Base-by-base conservation (phyloP, 1,140 invertebrate genomes). In the Lethrus apterus region DNA sequence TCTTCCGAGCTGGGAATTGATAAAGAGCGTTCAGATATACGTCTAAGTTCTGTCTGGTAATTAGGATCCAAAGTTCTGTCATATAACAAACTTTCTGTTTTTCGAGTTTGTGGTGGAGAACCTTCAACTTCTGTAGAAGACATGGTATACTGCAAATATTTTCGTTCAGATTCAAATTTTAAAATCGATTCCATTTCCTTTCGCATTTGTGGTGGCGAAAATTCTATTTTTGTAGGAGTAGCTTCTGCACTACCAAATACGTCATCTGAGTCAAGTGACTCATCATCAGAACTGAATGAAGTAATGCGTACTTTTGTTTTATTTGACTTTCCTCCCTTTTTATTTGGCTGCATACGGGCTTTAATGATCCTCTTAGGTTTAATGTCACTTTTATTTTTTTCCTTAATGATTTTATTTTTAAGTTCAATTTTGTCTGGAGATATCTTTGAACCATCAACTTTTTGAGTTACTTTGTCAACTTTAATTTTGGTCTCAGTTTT, bases 51-150 rank as follows among this genome's bases (percentile, higher is more conserved):
- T 2, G 76, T 76, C 23, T 78, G 71, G 52, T 68, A 68, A 44
- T 70, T 70, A 10, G 70, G 74, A 53, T 81, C 79, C 13, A 80
- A 56, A 26, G 75, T 70, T 61, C 79, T 73, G 17, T 24, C 78
- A 57, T 56, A 76, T 70, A 26, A 71, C 67, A 30, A 77, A 54
- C 52, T 78, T 70, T 48, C 79, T 57, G 59, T 74, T 75, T 62
- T 79, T 13, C 79, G 64, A 50, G 77, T 79, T 49, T 80, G 78
- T 1, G 79, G 79, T 1, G 79, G 79, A 2, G 79, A 82, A 3
- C 79, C 79, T 65, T 82, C 79, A 8, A 82, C 80, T 69, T 82
- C 79, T 3, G 79, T 82, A 0, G 79, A 82, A 45, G 79, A 81
- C 79, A 82, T 82, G 3, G 79, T 81, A 60, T 81, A 79, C 9